Conservation (phyloP, 1,140 invertebrate species). For the Yoshiicerus persimilis region DNA sequence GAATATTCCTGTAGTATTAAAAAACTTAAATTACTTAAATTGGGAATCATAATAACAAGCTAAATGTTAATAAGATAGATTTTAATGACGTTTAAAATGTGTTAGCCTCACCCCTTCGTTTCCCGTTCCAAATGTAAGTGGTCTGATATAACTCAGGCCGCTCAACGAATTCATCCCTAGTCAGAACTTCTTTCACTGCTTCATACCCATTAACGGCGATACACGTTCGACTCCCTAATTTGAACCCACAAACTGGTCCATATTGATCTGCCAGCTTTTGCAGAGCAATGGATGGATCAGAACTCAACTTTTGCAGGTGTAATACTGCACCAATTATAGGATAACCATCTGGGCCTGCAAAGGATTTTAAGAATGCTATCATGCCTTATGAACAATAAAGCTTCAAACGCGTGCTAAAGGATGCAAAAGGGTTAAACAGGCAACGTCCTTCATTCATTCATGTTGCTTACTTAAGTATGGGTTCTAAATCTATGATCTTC, state of each 20-base stretch:
- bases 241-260: conserved; percentile 64
- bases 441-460: too few relatives aligned
- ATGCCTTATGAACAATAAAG: too few relatives aligned
- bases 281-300: conserved; percentile 21
- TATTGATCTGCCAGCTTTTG: conserved; percentile 37
- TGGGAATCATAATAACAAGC: not conserved
- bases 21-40: not conserved
- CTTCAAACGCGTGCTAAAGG: too few relatives aligned
- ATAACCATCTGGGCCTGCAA: conserved; percentile 36
- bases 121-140: not conserved
- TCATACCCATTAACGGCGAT: conserved; percentile 66
- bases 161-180: conserved; percentile 67
- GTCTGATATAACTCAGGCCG: conserved; percentile 66
- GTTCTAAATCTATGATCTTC: too few relatives aligned
- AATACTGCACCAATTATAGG: conserved; percentile 40
- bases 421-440: too few relatives aligned
- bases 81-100: too few relatives aligned
- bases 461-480: too few relatives aligned
- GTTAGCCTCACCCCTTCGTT: not conserved
- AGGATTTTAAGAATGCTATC: too few relatives aligned
- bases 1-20: conserved; percentile 63
- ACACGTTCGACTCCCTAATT: conserved; percentile 63
- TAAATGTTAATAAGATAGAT: too few relatives aligned
- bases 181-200: conserved; percentile 64
- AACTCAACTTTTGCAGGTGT: not conserved